Percentiles rank a stretch among this genome's conserved stretches.
These are phyloP conservation scores for Pseudorectes ferrugineus DNA, from an alignment of 2,113 vertebrate species.

Conservation along the genomic window DNA sequence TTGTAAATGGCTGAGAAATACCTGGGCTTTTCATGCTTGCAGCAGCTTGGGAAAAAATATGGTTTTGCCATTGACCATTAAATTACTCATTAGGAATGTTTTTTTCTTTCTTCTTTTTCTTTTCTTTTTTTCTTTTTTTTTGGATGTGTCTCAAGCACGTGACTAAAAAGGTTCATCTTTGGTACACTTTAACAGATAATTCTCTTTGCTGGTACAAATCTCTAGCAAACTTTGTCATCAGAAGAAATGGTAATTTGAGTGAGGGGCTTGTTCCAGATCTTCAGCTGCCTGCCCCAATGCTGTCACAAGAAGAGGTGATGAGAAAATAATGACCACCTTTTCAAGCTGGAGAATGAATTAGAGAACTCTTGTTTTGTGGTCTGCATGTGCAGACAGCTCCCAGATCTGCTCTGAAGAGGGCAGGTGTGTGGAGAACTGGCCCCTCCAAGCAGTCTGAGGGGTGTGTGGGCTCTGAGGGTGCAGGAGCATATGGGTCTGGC, in stretches of 20 bases:
- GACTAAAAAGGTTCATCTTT: not conserved
- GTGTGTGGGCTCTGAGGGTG: not conserved
- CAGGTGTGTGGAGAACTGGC: not conserved
- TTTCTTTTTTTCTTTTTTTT: not conserved
- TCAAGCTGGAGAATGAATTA: not conserved
- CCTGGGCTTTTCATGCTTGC: not conserved
- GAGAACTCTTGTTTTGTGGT: not conserved
- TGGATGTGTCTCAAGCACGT: not conserved
- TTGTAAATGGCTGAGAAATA: not conserved
- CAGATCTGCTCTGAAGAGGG: not conserved
- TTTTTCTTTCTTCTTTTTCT: too few species aligned
- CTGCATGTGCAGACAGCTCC: not conserved
- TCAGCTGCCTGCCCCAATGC: not conserved
- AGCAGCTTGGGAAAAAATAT: not conserved
- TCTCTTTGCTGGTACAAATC: not conserved
- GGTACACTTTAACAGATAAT: not conserved
- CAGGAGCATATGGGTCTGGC: rapidly evolving
- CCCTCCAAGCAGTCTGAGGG: not conserved
- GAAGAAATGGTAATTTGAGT: not conserved
- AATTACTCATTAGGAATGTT: not conserved
- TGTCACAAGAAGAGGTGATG: not conserved
- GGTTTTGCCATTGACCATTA: not conserved
- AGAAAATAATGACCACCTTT: not conserved
- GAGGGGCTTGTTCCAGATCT: not conserved
- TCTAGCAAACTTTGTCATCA: not conserved